Evolutionary conservation across 2,797 vertebrate genomes (phyloP), one percentile per base, ranked within the genome.

Genomic region (Sebastes aleutianus): DNA sequence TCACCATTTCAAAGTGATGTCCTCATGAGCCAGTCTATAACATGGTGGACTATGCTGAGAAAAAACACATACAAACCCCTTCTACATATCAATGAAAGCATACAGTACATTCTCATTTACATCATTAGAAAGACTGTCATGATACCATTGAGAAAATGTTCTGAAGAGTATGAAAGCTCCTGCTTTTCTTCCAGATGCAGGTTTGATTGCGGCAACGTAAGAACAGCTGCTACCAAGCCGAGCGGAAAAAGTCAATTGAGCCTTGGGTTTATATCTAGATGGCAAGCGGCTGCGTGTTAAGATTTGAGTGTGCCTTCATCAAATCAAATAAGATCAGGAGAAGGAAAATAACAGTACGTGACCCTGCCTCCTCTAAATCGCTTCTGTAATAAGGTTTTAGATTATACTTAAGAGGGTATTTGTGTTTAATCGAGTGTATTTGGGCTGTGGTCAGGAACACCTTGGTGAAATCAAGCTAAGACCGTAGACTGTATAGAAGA

Each of bases 211-310:
- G 2, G 53, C 76, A 53, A 61, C 24, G 70, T 77, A 62, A 79
- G 79, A 89, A 85, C 88, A 91, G 90, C 87, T 89, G 90, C 77
- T 83, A 8, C 86, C 79, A 81, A 85, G 79, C 39, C 24, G 1
- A 58, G 68, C 58, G 8, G 80, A 68, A 85, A 83, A 87, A 73
- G 64, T 79, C 24, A 83, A 79, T 75, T 80, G 85, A 78, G 88
- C 82, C 47, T 14, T 57, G 26, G 11, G 70, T 92, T 86, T 79
- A 20, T 82, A 34, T 83, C 64, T 53, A 20, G 74, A 76, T 69
- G 20, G 65, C 59, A 13, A 59, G 64, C 6, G 47, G 53, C 50
- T 82, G 70, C 31, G 6, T 66, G 63, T 70, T 86, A 74, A 65
- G 59, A 74, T 81, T n/a, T 16, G 22, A 26, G 65, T 53, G 22